These are phyloP conservation scores for Seladonia tumulorum DNA, from an alignment of 2,888 invertebrate genomes.

Conservation along the genomic window DNA sequence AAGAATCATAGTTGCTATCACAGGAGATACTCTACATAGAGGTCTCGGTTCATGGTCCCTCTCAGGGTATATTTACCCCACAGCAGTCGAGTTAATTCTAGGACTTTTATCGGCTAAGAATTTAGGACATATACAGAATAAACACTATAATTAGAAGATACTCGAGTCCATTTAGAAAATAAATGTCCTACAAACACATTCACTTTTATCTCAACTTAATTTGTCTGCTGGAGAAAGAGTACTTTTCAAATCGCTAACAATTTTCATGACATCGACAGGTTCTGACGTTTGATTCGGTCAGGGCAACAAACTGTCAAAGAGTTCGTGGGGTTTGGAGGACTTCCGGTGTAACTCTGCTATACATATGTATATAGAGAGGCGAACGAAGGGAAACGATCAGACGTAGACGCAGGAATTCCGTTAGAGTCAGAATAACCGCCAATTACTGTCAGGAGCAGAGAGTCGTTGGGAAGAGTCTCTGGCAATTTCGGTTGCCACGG, in stretches of 20 bases:
- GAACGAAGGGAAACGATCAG: slow-evolving; percentile 60
- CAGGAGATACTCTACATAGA: no score
- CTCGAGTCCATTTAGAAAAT: neutral
- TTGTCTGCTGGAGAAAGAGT: neutral
- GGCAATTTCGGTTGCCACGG: slow-evolving; percentile 65
- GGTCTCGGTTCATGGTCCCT: no score
- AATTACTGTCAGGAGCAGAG: slow-evolving; percentile 82
- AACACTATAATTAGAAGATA: neutral
- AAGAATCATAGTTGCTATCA: no score
- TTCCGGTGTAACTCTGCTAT: slow-evolving; percentile 43
- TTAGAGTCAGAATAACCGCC: slow-evolving; percentile 78
- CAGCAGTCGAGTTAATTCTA: no score
- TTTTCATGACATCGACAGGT: slow-evolving; percentile 38
- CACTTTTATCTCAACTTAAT: neutral
- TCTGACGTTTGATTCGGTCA: slow-evolving; percentile 20
- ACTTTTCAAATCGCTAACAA: slow-evolving; percentile 6
- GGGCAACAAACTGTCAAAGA: slow-evolving; percentile 17
- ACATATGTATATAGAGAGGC: slow-evolving; percentile 30
- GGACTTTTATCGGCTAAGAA: no score
- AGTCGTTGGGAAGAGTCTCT: slow-evolving; percentile 59
- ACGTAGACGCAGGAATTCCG: slow-evolving; percentile 74
- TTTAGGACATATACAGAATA: no score
- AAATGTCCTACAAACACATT: neutral
- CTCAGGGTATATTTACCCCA: no score
- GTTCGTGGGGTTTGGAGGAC: slow-evolving; percentile 4